Evolutionary conservation across 2,888 invertebrate genomes (phyloP).

Genomic region (Conops quadrifasciatus): DNA sequence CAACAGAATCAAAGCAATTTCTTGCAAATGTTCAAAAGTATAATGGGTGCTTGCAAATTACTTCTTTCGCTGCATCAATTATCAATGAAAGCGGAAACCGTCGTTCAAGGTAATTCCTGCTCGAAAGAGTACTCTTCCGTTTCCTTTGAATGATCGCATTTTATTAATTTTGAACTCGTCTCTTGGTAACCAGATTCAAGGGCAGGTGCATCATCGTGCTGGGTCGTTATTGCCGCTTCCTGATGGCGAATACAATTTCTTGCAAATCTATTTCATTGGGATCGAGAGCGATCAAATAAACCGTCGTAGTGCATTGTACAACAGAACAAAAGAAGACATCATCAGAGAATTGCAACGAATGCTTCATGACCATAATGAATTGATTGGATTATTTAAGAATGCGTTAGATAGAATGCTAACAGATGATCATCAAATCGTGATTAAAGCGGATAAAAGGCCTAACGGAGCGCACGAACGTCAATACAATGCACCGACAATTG

Average conservation of each 20-base stretch:
- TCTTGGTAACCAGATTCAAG: not conserved
- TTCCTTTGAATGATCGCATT: not conserved
- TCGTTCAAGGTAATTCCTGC: constrained; percentile 6
- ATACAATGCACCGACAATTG: constrained; percentile 52
- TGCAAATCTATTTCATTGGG: constrained; percentile 20
- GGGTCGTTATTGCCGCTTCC: constrained; percentile 23
- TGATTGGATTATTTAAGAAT: constrained; percentile 21
- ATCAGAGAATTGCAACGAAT: constrained; percentile 17
- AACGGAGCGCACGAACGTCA: constrained; percentile 23
- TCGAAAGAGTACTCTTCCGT: not conserved
- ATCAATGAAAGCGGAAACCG: constrained; percentile 7
- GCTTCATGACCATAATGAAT: constrained; percentile 15
- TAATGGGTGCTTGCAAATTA: constrained; percentile 54
- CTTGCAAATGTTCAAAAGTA: constrained; percentile 52
- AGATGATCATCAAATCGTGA: constrained; percentile 25
- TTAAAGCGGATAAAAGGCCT: constrained; percentile 31
- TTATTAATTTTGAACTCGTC: not conserved
- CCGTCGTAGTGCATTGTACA: constrained; percentile 8
- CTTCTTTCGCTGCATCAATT: constrained; percentile 39
- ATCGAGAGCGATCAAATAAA: constrained; percentile 1
- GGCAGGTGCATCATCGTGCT: constrained; percentile 22
- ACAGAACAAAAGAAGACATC: constrained; percentile 20
- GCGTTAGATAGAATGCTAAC: constrained; percentile 23
- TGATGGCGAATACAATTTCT: constrained; percentile 4
- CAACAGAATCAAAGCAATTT: constrained; percentile 54